phyloP scores from a whole-genome alignment of 2,113 vertebrate genomes.

The Oostethus manadensis region DNA sequence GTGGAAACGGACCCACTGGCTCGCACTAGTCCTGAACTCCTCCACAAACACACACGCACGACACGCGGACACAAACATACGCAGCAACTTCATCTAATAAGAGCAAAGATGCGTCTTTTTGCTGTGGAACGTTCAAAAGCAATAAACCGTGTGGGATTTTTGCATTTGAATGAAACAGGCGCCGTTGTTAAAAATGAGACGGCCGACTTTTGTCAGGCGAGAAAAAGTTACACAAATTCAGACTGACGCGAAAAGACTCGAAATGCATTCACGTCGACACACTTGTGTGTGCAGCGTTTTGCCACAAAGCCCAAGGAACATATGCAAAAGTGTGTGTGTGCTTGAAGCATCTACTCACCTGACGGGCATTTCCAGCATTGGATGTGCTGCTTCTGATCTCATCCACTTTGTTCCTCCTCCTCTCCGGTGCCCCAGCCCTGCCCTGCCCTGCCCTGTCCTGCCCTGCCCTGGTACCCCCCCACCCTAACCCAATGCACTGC shows the following conservation, averaged over 20 bases:
- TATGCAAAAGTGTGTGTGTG: constrained; percentile 19
- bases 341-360: constrained; percentile 70
- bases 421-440: constrained; percentile 46
- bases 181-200: constrained; percentile 11
- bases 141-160: not conserved
- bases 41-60: constrained; percentile 3
- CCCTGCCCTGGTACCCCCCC: constrained; percentile 51
- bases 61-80: constrained; percentile 14
- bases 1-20: constrained; percentile 50
- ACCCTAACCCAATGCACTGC: constrained; percentile 15
- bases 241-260: not conserved
- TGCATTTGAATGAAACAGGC: no score
- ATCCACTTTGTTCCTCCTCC: constrained; percentile 56
- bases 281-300: constrained; percentile 1
- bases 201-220: not conserved
- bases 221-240: no score
- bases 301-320: constrained; percentile 1
- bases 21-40: constrained; percentile 2
- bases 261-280: not conserved
- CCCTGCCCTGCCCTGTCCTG: constrained; percentile 55
- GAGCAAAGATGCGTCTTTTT: constrained; percentile 25
- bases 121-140: constrained; percentile 10
- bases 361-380: constrained; percentile 72
- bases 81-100: constrained; percentile 31
- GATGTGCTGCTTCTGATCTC: constrained; percentile 51